A percentile compares a stretch with the other conserved stretches of the same genome.
Evolutionary conservation across 2,888 invertebrate species (phyloP).

Genomic region (Yponomeuta sedellus): DNA sequence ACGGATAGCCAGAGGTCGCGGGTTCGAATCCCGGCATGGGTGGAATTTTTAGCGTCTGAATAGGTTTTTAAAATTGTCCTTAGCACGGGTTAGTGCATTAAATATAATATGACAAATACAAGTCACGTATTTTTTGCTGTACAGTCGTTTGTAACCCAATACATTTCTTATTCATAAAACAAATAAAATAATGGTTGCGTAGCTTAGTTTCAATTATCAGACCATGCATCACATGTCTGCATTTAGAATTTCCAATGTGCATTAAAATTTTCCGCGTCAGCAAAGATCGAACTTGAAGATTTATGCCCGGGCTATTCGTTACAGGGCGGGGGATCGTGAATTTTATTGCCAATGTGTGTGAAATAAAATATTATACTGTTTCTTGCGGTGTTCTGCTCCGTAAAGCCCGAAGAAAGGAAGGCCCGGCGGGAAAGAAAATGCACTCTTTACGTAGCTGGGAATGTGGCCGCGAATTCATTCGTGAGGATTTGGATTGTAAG

Average conservation of each 20-base stretch:
- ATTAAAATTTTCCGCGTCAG: constrained; percentile 1
- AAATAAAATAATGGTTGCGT: no score
- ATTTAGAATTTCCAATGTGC: neutral
- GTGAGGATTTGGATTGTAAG: no score
- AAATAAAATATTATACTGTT: constrained; percentile 11
- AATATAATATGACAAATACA: no score
- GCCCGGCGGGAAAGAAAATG: neutral
- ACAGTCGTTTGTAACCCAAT: no score
- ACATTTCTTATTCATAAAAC: no score
- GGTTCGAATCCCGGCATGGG: no score
- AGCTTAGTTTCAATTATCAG: neutral
- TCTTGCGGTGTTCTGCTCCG: neutral
- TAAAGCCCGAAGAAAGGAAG: neutral
- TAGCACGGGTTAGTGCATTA: no score
- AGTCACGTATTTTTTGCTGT: no score
- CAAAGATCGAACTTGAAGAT: constrained; percentile 2
- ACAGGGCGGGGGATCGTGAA: constrained; percentile 5
- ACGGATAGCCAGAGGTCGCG: no score
- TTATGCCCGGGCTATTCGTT: constrained; percentile 11
- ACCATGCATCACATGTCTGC: neutral
- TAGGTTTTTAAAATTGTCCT: no score
- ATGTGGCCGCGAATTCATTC: no score
- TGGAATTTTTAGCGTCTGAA: no score
- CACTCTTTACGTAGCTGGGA: neutral
- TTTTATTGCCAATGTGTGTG: constrained; percentile 6